These are phyloP conservation scores for Vollenhovia emeryi DNA, from an alignment of 1,140 invertebrate genomes.

Conservation along the genomic window DNA sequence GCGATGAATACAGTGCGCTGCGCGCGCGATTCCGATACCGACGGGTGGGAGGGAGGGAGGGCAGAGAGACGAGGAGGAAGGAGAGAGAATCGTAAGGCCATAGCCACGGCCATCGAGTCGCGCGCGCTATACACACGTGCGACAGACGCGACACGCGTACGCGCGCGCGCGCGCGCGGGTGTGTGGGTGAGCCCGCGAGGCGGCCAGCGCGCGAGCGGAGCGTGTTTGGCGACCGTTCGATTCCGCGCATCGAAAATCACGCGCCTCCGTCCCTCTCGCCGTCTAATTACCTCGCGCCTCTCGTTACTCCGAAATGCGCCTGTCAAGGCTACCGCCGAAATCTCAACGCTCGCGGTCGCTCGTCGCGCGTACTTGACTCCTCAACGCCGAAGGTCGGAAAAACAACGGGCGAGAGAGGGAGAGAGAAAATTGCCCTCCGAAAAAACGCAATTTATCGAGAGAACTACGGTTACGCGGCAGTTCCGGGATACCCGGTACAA, in stretches of 20 bases:
- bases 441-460: neutral
- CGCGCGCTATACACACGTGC: conserved; percentile 58
- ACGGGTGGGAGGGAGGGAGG: conserved; percentile 42
- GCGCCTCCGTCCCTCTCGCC: neutral
- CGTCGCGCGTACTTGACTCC: too few relatives aligned
- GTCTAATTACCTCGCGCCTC: neutral
- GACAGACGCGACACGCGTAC: neutral
- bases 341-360: neutral
- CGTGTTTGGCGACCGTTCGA: conserved; percentile 18
- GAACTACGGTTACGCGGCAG: neutral
- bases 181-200: conserved; percentile 62
- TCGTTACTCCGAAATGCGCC: neutral
- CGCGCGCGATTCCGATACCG: conserved; percentile 68
- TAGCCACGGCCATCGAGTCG: conserved; percentile 84
- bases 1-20: conserved; percentile 49
- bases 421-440: neutral
- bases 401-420: neutral
- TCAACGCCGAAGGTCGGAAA: neutral
- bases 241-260: conserved; percentile 40
- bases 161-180: neutral
- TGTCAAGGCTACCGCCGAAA: neutral
- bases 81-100: conserved; percentile 82
- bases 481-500: neutral
- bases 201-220: neutral
- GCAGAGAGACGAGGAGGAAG: neutral